Conservation (phyloP, 2,113 vertebrate species). For the Labeo catla region DNA sequence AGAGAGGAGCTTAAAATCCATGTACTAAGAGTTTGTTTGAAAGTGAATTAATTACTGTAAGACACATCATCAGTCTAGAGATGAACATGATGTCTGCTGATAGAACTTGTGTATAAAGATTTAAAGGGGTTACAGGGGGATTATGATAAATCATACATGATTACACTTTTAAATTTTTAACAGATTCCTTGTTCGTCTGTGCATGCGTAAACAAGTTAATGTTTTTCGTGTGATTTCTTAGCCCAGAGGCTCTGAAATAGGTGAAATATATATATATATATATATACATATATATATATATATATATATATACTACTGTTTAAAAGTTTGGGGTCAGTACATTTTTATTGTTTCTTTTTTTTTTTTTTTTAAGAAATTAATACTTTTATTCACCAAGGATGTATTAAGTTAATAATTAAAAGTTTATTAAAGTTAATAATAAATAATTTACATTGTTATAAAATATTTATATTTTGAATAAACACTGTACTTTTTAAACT, state of each 20-base stretch:
- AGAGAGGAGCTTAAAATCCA: constrained; percentile 5
- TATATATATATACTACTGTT: too few species aligned
- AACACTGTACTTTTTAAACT: too few species aligned
- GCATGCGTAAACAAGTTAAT: constrained; percentile 25
- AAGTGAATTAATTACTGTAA: constrained; percentile 13
- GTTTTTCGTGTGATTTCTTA: constrained; percentile 1
- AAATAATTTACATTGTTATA: too few species aligned
- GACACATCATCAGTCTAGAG: constrained; percentile 16
- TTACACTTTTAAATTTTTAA: constrained; percentile 13
- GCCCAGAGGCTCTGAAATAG: background rate
- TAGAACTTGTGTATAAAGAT: background rate
- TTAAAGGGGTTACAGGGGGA: background rate
- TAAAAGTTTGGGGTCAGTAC: too few species aligned
- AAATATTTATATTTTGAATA: too few species aligned
- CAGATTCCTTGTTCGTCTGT: background rate
- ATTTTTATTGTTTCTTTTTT: too few species aligned
- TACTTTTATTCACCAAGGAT: too few species aligned
- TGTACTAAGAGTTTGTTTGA: constrained; percentile 23
- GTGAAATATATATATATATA: background rate
- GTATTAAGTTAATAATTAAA: too few species aligned
- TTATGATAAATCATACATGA: constrained; percentile 45
- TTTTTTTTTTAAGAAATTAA: too few species aligned
- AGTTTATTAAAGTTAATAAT: too few species aligned
- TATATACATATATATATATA: too few species aligned
- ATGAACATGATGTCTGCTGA: background rate